phyloP scores from a whole-genome alignment of 2,888 invertebrate genomes.

The Eutolmus rufibarbis region DNA sequence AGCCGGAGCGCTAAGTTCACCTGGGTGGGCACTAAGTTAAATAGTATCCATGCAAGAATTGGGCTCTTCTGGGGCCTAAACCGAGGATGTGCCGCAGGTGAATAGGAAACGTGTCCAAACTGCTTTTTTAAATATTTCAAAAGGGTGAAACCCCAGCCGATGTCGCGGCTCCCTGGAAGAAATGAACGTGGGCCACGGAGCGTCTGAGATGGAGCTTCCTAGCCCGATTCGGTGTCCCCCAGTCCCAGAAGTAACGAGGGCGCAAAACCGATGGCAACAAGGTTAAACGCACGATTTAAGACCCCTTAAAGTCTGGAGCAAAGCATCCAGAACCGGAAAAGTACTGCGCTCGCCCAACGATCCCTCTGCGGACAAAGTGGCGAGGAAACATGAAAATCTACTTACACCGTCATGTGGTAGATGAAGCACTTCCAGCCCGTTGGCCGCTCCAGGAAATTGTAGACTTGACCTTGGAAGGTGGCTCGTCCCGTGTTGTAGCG shows the following conservation, averaged over 20 bases:
- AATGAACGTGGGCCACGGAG: neutral
- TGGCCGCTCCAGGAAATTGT: slow-evolving; percentile 84
- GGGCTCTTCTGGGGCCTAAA: neutral
- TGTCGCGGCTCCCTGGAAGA: neutral
- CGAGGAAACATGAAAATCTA: slow-evolving; percentile 53
- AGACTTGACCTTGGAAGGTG: slow-evolving; percentile 79
- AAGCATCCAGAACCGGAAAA: neutral
- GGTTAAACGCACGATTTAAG: neutral
- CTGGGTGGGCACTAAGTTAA: neutral
- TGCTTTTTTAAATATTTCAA: slow-evolving; percentile 8
- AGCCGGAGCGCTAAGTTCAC: neutral
- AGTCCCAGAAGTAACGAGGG: neutral
- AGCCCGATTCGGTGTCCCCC: neutral
- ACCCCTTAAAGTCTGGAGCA: neutral
- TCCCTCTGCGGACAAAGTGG: neutral
- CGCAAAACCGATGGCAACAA: neutral
- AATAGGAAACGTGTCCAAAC: neutral
- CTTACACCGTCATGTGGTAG: slow-evolving; percentile 83
- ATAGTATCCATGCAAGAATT: neutral
- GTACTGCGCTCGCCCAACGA: neutral
- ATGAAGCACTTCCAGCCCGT: slow-evolving; percentile 85
- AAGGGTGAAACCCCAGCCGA: neutral
- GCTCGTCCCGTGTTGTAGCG: slow-evolving; percentile 68
- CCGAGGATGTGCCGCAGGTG: neutral
- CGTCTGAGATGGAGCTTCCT: neutral